These are phyloP conservation scores for Styela plicata DNA, from an alignment of 23 tunicate species.

Conservation along the genomic window DNA sequence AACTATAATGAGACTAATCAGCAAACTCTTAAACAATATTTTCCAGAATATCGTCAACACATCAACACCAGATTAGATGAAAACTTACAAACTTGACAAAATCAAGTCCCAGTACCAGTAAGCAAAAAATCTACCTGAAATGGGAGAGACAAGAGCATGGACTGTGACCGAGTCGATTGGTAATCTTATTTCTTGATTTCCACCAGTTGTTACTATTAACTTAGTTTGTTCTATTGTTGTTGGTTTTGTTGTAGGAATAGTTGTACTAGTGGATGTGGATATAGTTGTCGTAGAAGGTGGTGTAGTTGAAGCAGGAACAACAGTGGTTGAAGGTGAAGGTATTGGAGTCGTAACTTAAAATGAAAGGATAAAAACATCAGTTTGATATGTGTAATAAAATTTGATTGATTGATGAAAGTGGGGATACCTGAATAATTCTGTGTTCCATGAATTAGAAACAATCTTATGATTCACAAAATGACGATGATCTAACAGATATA, in stretches of 20 bases:
- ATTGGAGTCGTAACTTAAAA: background rate
- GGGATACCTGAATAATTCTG: no score
- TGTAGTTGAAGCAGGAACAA: background rate
- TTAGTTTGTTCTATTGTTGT: background rate
- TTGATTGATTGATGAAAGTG: no score
- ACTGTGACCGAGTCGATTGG: conserved; percentile 22
- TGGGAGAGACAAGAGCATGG: conserved; percentile 26
- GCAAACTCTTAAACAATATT: no score
- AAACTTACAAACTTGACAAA: background rate
- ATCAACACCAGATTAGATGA: background rate
- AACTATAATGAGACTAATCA: no score
- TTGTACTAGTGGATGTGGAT: background rate
- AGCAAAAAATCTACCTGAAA: background rate
- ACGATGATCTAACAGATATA: no score
- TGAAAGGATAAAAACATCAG: no score
- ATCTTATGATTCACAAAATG: no score
- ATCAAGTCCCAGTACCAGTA: background rate
- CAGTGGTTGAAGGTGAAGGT: background rate
- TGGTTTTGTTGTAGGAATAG: background rate
- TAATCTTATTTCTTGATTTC: conserved; percentile 26
- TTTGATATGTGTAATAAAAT: no score
- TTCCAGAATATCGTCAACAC: background rate
- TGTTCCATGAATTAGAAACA: no score
- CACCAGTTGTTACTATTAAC: conserved; percentile 14
- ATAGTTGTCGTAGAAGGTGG: background rate